Conservation (phyloP, 2,797 vertebrate genomes). For the Cossypha caffra region DNA sequence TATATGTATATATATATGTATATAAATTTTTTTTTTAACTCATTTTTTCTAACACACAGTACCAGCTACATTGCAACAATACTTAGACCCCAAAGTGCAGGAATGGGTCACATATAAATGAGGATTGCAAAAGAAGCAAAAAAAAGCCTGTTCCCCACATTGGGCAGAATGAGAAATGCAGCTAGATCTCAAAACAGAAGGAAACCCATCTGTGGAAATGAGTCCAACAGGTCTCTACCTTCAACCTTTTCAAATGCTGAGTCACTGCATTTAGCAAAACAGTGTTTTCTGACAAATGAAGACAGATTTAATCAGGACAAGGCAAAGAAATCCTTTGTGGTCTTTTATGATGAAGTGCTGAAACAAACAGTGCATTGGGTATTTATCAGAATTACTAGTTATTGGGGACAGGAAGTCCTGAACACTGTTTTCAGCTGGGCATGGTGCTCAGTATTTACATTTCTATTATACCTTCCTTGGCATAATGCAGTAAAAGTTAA, state of each 20-base stretch:
- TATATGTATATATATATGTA: not conserved
- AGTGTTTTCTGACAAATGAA: slow-evolving; percentile 4
- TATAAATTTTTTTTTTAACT: not conserved
- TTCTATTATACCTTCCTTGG: not conserved
- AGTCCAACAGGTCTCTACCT: not conserved
- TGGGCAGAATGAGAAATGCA: not conserved
- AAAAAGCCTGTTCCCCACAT: not conserved
- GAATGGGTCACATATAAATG: not conserved
- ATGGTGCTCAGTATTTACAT: not conserved
- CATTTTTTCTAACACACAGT: not conserved
- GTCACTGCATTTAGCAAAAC: not conserved
- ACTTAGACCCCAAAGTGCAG: not conserved
- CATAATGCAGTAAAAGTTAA: not conserved
- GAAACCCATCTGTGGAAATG: not conserved
- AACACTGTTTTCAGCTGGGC: not conserved
- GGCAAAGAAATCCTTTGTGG: not conserved
- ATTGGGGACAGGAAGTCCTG: not conserved
- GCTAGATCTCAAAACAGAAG: not conserved
- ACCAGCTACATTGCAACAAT: not conserved
- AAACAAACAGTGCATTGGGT: not conserved
- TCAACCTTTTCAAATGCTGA: slow-evolving; percentile 18
- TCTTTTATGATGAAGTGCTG: not conserved
- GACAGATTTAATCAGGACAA: not conserved
- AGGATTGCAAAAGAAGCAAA: not conserved
- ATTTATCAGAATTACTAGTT: not conserved